Evolutionary conservation across 2,113 vertebrate species (phyloP), one percentile per base, ranked within the genome.

Genomic region (Merops nubicus): DNA sequence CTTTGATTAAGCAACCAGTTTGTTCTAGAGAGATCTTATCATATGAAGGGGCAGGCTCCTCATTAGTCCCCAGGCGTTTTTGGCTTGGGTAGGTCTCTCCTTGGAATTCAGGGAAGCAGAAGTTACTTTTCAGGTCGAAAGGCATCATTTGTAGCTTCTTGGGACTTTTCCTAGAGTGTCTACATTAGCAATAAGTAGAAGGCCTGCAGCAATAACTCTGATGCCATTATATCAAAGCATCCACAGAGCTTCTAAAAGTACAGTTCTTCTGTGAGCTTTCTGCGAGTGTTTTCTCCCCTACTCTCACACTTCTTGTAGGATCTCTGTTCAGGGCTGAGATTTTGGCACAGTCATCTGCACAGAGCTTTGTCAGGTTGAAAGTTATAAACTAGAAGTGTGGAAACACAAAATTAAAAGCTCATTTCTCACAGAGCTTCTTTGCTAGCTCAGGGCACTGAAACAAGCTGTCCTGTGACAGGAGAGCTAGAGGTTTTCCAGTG

Each of bases 171-270:
- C 68, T 88, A 45, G 47, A 20, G 63, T 88, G 64, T 42, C 56
- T 84, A 28, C 50, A n/a, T 25, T 31, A 76, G 54, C 38, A 81
- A 21, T 81, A 70, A 90, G 76, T 51, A 60, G 68, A 91, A 77
- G 48, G 59, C 68, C 51, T 51, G n/a, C 53, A 93, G 72, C 47
- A 78, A 3, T 56, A 77, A 72, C 36, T 40, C 38, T 16, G 11
- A 47, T 95, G 93, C 78, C 79, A 84, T 59, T 77, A 67, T 82
- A 93, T 96, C 90, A 94, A 90, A 97, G 65, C 45, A 34, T 26
- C 74, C 43, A 56, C 74, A 91, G 62, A 70, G 20, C 50, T 79
- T 59, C 57, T 65, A 42, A 65, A 75, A 94, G 70, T 48, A 76
- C 20, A 2, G 45, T 65, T 56, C 70, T 89, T 78, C 78, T 82